A percentile compares a stretch with the other conserved stretches of the same genome.
These are phyloP conservation scores for Ernsta delagoae DNA, from an alignment of 2,888 invertebrate species.

Conservation along the genomic window DNA sequence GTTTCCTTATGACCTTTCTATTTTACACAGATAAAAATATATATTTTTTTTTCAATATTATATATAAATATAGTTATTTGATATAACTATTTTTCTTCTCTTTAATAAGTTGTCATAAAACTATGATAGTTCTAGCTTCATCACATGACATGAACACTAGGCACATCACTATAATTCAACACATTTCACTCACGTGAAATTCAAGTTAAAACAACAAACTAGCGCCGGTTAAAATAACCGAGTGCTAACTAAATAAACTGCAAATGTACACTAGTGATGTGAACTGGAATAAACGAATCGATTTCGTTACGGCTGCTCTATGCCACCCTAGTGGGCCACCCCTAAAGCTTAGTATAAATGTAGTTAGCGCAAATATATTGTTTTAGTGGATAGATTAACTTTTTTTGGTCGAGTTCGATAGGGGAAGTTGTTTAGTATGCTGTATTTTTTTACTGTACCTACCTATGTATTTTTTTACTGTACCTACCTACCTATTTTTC, in stretches of 20 bases:
- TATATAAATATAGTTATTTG: too few species aligned
- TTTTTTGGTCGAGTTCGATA: background rate
- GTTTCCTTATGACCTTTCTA: too few species aligned
- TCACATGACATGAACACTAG: background rate
- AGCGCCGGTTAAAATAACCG: slow-evolving; percentile 3
- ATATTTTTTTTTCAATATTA: too few species aligned
- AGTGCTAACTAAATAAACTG: slow-evolving; percentile 22
- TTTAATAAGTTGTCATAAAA: background rate
- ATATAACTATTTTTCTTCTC: too few species aligned
- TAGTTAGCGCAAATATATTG: slow-evolving; percentile 31
- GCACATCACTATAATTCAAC: background rate
- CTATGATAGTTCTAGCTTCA: background rate
- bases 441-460: background rate
- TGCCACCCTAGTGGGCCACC: slow-evolving; percentile 60
- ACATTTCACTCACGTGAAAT: slow-evolving; percentile 1
- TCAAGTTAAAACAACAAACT: slow-evolving; percentile 11
- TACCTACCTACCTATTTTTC: background rate
- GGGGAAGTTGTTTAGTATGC: background rate
- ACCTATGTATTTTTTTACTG: background rate
- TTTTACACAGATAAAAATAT: too few species aligned
- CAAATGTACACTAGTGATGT: slow-evolving; percentile 23
- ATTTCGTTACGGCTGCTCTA: slow-evolving; percentile 52
- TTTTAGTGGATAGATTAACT: slow-evolving; percentile 28
- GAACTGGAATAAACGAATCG: slow-evolving; percentile 72
- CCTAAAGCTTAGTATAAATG: background rate